A percentile compares a stretch with the other conserved stretches of the same genome.
Conservation (phyloP, 2,888 invertebrate genomes). For the Drosophila macrothrix region DNA sequence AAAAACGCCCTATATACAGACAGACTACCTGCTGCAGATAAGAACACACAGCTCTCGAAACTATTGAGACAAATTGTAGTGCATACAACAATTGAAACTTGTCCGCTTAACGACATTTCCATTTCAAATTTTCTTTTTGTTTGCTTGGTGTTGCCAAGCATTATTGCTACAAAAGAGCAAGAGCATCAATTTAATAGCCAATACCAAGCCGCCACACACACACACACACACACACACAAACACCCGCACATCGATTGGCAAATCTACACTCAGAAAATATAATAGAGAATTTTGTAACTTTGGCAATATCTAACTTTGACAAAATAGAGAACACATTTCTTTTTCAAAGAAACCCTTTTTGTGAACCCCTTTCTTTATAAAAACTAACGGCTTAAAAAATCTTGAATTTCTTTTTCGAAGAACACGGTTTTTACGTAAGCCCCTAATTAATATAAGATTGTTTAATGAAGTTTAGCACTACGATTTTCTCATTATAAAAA, state of each 20-base stretch:
- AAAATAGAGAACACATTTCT: neutral
- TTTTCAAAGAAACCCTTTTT: neutral
- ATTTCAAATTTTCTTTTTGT: slow-evolving; percentile 62
- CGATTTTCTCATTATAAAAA: neutral
- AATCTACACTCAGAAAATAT: slow-evolving; percentile 1
- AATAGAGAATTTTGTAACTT: neutral
- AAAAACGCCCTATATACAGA: slow-evolving; percentile 17
- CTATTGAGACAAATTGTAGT: slow-evolving; percentile 76
- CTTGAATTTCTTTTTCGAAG: neutral
- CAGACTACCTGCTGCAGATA: slow-evolving; percentile 63
- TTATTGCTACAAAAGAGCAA: neutral
- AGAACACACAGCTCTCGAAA: slow-evolving; percentile 41
- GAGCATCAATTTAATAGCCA: slow-evolving; percentile 63
- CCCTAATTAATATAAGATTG: neutral
- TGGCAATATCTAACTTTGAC: neutral
- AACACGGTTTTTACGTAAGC: neutral
- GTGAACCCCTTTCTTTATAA: neutral
- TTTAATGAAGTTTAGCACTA: neutral
- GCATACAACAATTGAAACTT: slow-evolving; percentile 34
- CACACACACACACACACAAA: slow-evolving; percentile 8
- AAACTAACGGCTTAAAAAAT: neutral
- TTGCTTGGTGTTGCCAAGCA: slow-evolving; percentile 8
- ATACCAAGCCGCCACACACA: slow-evolving; percentile 44
- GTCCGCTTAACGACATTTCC: slow-evolving; percentile 32
- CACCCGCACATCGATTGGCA: slow-evolving; percentile 2